A percentile compares a stretch with the other conserved stretches of the same genome.
Conservation (phyloP, 2,888 invertebrate genomes). For the Ischnus inquisitorius region DNA sequence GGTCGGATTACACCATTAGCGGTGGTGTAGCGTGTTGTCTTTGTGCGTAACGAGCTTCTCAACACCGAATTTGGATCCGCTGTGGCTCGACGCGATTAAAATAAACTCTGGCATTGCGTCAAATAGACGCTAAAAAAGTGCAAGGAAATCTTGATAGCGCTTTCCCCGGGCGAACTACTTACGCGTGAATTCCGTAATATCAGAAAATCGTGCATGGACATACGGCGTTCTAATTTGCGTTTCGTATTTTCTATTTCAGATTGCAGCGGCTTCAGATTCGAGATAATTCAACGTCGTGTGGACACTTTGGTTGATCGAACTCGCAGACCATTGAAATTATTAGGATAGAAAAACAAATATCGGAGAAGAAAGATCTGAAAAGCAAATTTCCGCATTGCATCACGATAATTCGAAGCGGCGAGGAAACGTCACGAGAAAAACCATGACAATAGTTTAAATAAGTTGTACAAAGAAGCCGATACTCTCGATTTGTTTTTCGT, state of each 20-base stretch:
- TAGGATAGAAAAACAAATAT: conserved; percentile 27
- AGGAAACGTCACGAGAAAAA: neutral
- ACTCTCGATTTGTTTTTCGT: conserved; percentile 3
- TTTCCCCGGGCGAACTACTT: neutral
- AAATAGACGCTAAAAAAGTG: conserved; percentile 9
- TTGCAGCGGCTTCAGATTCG: neutral
- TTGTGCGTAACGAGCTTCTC: conserved; percentile 26
- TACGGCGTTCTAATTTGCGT: conserved; percentile 18
- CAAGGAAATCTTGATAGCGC: conserved; percentile 8
- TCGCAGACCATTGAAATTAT: conserved; percentile 46
- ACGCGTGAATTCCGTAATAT: neutral
- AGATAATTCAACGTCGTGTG: neutral
- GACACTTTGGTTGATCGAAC: conserved; percentile 29
- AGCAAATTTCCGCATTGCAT: conserved; percentile 32
- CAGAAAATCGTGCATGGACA: neutral
- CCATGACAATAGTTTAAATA: conserved; percentile 67
- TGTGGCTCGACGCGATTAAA: conserved; percentile 37
- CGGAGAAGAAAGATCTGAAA: conserved; percentile 30
- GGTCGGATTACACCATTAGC: conserved; percentile 39
- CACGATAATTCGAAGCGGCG: conserved; percentile 28
- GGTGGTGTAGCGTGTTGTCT: neutral
- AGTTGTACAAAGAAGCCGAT: conserved; percentile 39
- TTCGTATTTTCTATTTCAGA: conserved; percentile 45
- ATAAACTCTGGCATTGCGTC: conserved; percentile 60
- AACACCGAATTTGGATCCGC: neutral